phyloP scores from a whole-genome alignment of 2,797 vertebrate species.

The Rallus crepitans region DNA sequence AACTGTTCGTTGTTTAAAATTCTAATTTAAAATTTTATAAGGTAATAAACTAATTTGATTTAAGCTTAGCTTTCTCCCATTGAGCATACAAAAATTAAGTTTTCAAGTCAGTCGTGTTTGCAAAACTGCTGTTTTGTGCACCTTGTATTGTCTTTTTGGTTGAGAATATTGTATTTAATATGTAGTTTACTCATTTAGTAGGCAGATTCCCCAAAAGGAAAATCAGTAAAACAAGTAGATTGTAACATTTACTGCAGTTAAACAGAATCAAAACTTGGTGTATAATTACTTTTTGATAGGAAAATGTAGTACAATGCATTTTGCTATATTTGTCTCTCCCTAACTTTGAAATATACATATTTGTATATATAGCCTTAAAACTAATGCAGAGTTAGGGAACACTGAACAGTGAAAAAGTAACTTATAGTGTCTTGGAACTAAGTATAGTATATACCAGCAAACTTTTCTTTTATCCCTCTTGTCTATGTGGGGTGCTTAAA shows the following conservation, averaged over 20 bases:
- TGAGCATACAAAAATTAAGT: constrained; percentile 76
- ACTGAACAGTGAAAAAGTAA: constrained; percentile 76
- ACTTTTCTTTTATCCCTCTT: constrained; percentile 78
- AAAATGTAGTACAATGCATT: constrained; percentile 73
- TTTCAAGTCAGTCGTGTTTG: constrained; percentile 75
- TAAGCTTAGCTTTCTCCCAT: constrained; percentile 74
- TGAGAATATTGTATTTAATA: constrained; percentile 75
- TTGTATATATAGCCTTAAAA: constrained; percentile 85
- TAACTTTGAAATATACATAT: constrained; percentile 79
- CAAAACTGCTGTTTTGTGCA: constrained; percentile 80
- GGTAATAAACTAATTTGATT: constrained; percentile 78
- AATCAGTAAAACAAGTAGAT: constrained; percentile 77
- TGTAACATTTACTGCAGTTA: constrained; percentile 74
- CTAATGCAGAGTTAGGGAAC: constrained; percentile 78
- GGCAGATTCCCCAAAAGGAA: constrained; percentile 77
- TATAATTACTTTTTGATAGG: constrained; percentile 78
- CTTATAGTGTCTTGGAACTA: constrained; percentile 78
- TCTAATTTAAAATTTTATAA: constrained; percentile 78
- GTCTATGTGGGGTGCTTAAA: constrained; percentile 78
- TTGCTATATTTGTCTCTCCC: constrained; percentile 76
- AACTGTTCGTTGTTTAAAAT: constrained; percentile 79
- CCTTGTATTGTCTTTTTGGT: constrained; percentile 78
- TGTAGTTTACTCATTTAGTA: constrained; percentile 77
- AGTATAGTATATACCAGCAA: constrained; percentile 78
- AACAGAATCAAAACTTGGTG: constrained; percentile 74